Base-by-base conservation (phyloP, 92 coral and sea anemone genomes). In the Scolanthus callimorphus region DNA sequence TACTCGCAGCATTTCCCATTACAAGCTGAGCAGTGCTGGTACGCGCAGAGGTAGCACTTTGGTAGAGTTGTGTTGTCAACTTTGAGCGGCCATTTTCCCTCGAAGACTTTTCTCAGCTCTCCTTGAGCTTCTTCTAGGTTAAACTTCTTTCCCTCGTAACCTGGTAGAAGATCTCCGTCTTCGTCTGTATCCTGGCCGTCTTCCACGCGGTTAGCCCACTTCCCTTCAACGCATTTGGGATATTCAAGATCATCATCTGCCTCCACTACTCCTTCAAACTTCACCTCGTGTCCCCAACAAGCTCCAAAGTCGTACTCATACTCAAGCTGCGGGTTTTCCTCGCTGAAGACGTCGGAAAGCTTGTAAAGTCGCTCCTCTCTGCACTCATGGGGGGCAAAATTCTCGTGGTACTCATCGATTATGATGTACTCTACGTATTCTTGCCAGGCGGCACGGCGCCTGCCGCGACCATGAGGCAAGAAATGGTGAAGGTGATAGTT, bases 221-320 rank as follows among this genome's bases (percentile, higher is more conserved):
- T 60, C 19, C 77, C 77, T 17, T 70, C 77, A 28, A 59, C 25
- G 15, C 72, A 45, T 29, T 15, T 34, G 4, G 77, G 77, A 29
- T 59, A 70, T 10, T 70, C 3, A 3, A 50, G 57, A 28, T 50
- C 13, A 2, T 28, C 1, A 2, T 13, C 19, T 17, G 22, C 2
- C n/a, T 15, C 25, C n/a, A 50, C 6, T 11, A 21, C 19, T 31
- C 57, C 57, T 50, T 21, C n/a, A n/a, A n/a, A n/a, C n/a, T n/a
- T n/a, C n/a, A n/a, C n/a, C n/a, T 50, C 57, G 13, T 50, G 57
- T 21, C 19, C 57, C 57, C 57, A 50, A 50, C 57, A 3, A 13
- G 2, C 27, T 50, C 57, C 57, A 21, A 70, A 70, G 31, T 70
- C 77, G 21, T 70, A 70, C 70, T 70, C 77, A 52, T 70, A 70